Evolutionary conservation across 2,888 invertebrate species (phyloP).

Genomic region (Trypoxylon attenuatum): DNA sequence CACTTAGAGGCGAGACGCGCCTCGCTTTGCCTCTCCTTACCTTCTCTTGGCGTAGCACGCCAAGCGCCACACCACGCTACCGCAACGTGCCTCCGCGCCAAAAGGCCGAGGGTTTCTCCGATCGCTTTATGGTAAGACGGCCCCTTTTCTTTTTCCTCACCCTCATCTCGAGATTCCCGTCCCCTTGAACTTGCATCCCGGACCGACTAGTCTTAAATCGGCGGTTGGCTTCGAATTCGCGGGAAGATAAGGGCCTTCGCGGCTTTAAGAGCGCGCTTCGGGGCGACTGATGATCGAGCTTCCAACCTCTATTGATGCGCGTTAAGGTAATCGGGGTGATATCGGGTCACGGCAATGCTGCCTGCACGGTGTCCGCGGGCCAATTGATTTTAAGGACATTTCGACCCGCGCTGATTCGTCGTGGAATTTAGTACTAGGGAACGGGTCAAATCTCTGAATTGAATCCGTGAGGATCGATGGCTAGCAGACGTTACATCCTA

Average conservation of each 20-base stretch:
- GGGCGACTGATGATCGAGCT: background rate
- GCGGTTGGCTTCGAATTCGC: background rate
- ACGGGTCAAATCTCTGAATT: conserved; percentile 21
- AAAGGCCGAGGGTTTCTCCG: conserved; percentile 48
- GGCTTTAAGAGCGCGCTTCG: background rate
- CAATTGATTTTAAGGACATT: too few species aligned
- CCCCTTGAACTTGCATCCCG: background rate
- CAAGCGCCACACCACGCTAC: too few species aligned
- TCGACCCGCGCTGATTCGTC: too few species aligned
- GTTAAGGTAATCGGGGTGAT: background rate
- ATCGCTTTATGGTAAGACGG: conserved; percentile 57
- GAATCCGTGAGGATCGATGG: conserved; percentile 25
- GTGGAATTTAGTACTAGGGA: too few species aligned
- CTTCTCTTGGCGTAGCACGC: too few species aligned
- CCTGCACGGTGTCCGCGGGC: too few species aligned
- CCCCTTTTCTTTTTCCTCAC: conserved; percentile 32
- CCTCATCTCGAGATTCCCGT: background rate
- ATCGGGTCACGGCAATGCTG: background rate
- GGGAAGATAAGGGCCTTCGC: background rate
- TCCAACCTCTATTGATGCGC: background rate
- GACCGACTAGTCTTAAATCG: background rate
- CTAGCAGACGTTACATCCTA: conserved; percentile 29
- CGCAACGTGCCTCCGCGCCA: too few species aligned
- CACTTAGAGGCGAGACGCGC: conserved; percentile 66
- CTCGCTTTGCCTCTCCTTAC: conserved; percentile 46